A percentile compares a stretch with the other conserved stretches of the same genome.
These are phyloP conservation scores for Pangasius sanitwongsei DNA, from an alignment of 2,797 vertebrate species.

Conservation along the genomic window DNA sequence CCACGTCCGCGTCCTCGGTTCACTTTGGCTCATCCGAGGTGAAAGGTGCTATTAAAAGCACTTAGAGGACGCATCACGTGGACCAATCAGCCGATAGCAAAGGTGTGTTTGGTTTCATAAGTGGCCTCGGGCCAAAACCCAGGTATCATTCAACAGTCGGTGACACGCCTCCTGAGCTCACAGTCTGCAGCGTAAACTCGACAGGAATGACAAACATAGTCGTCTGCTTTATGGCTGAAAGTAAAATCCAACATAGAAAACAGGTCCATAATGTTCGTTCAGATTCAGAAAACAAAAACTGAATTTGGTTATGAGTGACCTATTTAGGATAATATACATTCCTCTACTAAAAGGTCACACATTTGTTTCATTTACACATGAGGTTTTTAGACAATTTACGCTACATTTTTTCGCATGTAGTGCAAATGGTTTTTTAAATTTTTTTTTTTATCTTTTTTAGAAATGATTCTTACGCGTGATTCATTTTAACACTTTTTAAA, in stretches of 20 bases:
- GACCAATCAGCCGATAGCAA: constrained; percentile 50
- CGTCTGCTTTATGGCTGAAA: background rate
- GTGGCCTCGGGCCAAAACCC: constrained; percentile 56
- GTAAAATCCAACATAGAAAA: background rate
- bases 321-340: background rate
- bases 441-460: background rate
- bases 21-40: constrained; percentile 54
- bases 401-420: background rate
- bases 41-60: constrained; percentile 55
- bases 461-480: background rate
- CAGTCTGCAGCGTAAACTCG: constrained; percentile 19
- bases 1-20: constrained; percentile 22
- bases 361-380: background rate
- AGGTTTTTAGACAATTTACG: background rate
- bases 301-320: background rate
- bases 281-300: background rate
- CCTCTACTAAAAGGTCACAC: background rate
- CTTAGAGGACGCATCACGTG: constrained; percentile 68
- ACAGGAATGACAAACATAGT: background rate
- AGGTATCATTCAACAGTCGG: constrained; percentile 52
- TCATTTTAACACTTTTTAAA: background rate
- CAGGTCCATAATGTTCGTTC: background rate
- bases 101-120: constrained; percentile 61
- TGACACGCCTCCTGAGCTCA: constrained; percentile 51
- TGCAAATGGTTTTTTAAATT: too few species aligned